Percentiles rank a stretch among this genome's conserved stretches.
These are phyloP conservation scores for Fragum fragum DNA, from an alignment of 2,888 invertebrate species.

Conservation along the genomic window DNA sequence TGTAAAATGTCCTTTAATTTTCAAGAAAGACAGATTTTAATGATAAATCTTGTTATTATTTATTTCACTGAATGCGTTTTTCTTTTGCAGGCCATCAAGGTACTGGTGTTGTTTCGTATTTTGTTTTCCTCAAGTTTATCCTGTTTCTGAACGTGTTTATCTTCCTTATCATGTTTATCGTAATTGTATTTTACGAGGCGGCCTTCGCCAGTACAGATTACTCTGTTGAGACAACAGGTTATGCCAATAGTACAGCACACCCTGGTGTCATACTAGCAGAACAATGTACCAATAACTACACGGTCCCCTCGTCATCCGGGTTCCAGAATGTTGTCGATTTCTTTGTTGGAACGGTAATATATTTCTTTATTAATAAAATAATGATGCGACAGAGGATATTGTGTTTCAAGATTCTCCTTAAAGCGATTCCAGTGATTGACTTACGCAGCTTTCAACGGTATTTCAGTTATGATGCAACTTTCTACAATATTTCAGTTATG, in stretches of 20 bases:
- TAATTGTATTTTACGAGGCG: slow-evolving; percentile 90
- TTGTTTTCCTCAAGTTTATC: slow-evolving; percentile 94
- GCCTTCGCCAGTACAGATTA: slow-evolving; percentile 59
- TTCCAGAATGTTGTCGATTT: slow-evolving; percentile 75
- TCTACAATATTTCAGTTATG: no score
- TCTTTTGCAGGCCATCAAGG: slow-evolving; percentile 80
- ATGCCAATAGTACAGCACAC: slow-evolving; percentile 39
- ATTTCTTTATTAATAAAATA: no score
- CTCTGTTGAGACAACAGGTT: slow-evolving; percentile 57
- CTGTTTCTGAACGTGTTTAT: slow-evolving; percentile 92
- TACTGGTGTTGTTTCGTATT: slow-evolving; percentile 89
- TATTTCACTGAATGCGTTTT: no score
- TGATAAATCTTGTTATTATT: no score
- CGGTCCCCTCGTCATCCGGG: slow-evolving; percentile 68
- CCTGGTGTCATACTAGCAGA: slow-evolving; percentile 51
- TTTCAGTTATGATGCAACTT: no score
- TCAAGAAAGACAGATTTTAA: no score
- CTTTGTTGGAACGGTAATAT: slow-evolving; percentile 83
- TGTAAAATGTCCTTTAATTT: no score
- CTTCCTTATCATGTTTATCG: slow-evolving; percentile 90
- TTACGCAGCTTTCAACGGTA: no score
- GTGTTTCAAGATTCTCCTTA: no score
- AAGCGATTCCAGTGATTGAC: no score
- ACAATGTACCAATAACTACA: slow-evolving; percentile 72
- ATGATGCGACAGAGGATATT: no score